Percentiles rank a stretch among this genome's conserved stretches.
Evolutionary conservation across 2,113 vertebrate genomes (phyloP).

Genomic region (Nothoprocta perdicaria): DNA sequence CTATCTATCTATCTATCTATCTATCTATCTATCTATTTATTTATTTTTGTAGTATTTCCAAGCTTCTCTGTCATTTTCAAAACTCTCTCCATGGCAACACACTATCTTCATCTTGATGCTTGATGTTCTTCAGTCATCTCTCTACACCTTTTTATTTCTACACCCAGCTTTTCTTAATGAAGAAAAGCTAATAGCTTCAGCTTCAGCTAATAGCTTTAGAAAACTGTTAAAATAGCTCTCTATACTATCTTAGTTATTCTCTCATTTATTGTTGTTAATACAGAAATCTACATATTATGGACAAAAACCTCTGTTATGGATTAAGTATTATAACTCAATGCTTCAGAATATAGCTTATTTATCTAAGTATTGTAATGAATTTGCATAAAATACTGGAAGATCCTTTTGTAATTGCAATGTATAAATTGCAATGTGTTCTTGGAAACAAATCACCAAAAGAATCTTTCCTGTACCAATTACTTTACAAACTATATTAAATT

Average conservation of each 20-base stretch:
- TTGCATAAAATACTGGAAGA: not conserved
- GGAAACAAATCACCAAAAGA: not conserved
- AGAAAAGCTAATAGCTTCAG: too few relatives aligned
- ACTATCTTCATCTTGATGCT: not conserved
- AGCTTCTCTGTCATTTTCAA: not conserved
- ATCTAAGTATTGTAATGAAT: not conserved
- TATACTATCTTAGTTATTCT: rapidly evolving
- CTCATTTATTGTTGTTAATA: not conserved
- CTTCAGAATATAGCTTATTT: not conserved
- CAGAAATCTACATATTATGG: not conserved
- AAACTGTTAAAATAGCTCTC: not conserved
- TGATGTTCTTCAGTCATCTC: not conserved
- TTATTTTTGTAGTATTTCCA: not conserved
- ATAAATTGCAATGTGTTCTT: not conserved
- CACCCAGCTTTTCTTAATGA: not conserved
- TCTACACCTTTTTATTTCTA: not conserved
- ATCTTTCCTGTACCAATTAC: not conserved
- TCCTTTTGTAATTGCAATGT: not conserved
- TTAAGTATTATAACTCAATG: not conserved
- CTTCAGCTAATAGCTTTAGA: too few relatives aligned
- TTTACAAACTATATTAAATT: not conserved
- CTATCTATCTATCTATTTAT: not conserved
- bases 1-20: too few relatives aligned
- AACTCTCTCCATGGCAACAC: not conserved
- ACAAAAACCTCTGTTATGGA: not conserved